Base-by-base conservation (phyloP, 1,140 invertebrate species). In the Lepidurus apus region DNA sequence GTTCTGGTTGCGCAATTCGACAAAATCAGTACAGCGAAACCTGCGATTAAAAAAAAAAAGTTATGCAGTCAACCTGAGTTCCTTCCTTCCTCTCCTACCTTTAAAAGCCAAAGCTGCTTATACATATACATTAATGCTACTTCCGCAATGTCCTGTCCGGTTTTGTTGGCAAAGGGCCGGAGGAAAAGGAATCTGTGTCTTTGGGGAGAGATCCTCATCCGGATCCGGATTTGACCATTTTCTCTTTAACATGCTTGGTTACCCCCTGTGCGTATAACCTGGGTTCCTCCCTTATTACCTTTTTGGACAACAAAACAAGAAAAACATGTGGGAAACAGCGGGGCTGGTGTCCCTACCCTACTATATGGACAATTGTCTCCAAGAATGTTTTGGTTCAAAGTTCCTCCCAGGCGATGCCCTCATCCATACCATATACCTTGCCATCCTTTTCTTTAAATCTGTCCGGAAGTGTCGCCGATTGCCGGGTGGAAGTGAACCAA, bases 191-290 rank as follows among this genome's bases (percentile, higher is more conserved):
- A 65, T 65, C 53, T 65, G 53, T 65, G 53, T 21, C 21, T 34
- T 34, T 34, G 34, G 34, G 34, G 34, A 21, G 13, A 21, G 53
- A 65, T 65, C 53, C 53, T 65, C 53, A 65, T 65, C 53, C 53
- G 53, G 53, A 65, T 65, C 53, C 53, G 53, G 53, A 65, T 65
- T 65, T 65, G 53, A 65, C 53, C 53, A 65, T 17, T 65, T 47
- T 9, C 53, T 65, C 34, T 34, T 34, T 65, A 13, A 21, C 53
- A 65, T 65, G 53, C 53, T 65, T 65, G 53, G 53, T 65, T 65
- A 65, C 53, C 53, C 2, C n/a, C 53, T 65, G 53, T 7, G 53
- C 53, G 34, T 34, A 34, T 65, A 65, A 65, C 53, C 53, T 65
- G 53, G 53, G 13, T 34, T 11, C 53, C 53, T 65, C 53, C 53